Evolutionary conservation across 2,113 vertebrate genomes (phyloP).

Genomic region (Odontophorus gujanensis): DNA sequence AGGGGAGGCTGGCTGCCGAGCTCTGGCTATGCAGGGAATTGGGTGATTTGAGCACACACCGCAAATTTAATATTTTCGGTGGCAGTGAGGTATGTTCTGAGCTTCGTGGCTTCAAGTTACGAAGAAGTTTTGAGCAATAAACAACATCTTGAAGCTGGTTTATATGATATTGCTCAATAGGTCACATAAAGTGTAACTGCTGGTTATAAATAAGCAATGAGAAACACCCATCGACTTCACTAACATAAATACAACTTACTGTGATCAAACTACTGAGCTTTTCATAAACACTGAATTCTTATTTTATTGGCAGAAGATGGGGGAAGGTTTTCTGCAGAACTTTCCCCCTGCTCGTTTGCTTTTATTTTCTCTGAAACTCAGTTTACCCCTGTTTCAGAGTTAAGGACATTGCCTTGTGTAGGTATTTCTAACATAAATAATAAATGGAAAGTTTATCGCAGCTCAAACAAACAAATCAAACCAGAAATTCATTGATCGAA

Average conservation of each 20-base stretch:
- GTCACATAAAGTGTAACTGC: not conserved
- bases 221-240: not conserved
- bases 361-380: not conserved
- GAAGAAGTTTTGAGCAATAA: slow-evolving; percentile 21
- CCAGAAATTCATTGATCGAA: not conserved
- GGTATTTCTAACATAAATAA: not conserved
- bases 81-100: not conserved
- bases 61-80: not conserved
- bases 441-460: not conserved
- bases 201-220: slow-evolving; percentile 9
- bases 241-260: not conserved
- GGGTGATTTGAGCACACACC: not conserved
- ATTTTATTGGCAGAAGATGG: not conserved
- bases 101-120: not conserved
- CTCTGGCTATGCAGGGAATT: not conserved
- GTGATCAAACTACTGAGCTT: not conserved
- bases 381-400: not conserved
- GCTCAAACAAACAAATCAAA: not conserved
- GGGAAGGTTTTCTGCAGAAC: not conserved
- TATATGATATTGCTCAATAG: slow-evolving; percentile 19
- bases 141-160: not conserved
- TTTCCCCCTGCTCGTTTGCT: not conserved
- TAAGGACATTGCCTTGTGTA: not conserved
- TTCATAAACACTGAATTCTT: not conserved
- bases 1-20: not conserved